These are phyloP conservation scores for Labeo rohita DNA, from an alignment of 2,113 vertebrate species.

Conservation along the genomic window DNA sequence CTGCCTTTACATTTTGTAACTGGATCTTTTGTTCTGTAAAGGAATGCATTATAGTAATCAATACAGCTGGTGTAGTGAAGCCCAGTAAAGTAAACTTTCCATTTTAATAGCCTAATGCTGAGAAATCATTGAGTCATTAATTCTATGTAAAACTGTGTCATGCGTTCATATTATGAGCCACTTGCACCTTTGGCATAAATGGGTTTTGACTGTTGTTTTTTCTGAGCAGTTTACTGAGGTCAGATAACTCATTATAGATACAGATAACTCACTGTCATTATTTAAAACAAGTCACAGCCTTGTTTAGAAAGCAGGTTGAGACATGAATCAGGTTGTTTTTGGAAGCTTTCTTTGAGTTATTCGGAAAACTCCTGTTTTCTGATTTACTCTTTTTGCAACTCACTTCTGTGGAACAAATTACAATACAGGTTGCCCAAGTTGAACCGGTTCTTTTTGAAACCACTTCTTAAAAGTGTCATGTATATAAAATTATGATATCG, in stretches of 20 bases:
- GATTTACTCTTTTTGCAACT: background rate
- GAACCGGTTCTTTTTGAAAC: too few species aligned
- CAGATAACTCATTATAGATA: background rate
- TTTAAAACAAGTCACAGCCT: background rate
- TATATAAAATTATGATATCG: too few species aligned
- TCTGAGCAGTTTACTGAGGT: background rate
- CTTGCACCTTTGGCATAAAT: background rate
- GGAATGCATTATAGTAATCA: constrained; percentile 43
- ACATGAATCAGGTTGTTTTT: background rate
- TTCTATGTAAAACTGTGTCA: background rate
- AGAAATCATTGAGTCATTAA: constrained; percentile 17
- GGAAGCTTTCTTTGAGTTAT: background rate
- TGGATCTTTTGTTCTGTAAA: constrained; percentile 13
- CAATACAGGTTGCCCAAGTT: too few species aligned
- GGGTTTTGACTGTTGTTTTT: background rate
- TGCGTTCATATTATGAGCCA: background rate
- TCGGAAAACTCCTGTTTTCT: background rate
- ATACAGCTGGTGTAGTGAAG: constrained; percentile 16
- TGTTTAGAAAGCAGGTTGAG: background rate
- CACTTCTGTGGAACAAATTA: too few species aligned
- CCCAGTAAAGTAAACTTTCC: constrained; percentile 19
- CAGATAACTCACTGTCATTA: background rate
- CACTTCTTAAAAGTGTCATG: too few species aligned
- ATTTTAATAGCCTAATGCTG: constrained; percentile 24
- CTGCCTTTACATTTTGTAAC: constrained; percentile 31